phyloP scores from a whole-genome alignment of 2,113 vertebrate genomes.

The Zingel zingel region DNA sequence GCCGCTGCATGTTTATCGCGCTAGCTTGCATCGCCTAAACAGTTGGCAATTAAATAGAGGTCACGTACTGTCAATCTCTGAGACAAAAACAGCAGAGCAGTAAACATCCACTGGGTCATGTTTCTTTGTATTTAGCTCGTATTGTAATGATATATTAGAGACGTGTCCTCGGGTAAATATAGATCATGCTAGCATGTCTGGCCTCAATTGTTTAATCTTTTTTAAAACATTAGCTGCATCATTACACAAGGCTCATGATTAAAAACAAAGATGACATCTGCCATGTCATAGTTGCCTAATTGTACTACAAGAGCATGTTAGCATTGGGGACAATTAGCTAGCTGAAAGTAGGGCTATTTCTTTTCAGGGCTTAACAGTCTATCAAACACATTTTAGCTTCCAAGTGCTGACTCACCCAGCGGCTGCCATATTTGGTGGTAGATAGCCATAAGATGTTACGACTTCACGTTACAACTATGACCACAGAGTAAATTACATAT shows the following conservation, averaged over 20 bases:
- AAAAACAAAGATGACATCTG: not conserved
- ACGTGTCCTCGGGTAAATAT: not conserved
- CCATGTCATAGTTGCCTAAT: not conserved
- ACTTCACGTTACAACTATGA: not conserved
- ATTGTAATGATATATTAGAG: not conserved
- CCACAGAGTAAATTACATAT: not conserved
- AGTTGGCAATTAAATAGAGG: not conserved
- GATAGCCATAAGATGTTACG: not conserved
- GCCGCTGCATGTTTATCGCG: not conserved
- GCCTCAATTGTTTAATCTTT: not conserved
- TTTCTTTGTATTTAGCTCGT: not conserved
- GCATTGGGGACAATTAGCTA: too few species aligned
- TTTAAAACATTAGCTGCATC: not conserved
- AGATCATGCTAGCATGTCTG: not conserved
- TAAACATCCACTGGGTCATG: not conserved
- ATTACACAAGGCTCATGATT: not conserved
- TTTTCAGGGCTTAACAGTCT: not conserved
- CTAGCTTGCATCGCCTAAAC: not conserved
- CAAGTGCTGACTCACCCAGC: not conserved
- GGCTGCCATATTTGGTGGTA: not conserved
- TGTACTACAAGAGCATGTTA: not conserved
- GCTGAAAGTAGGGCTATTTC: not conserved
- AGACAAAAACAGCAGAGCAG: not conserved
- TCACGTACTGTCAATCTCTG: not conserved
- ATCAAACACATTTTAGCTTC: not conserved